Evolutionary conservation across 1,140 invertebrate species (phyloP).

Genomic region (Drosophila pectinifera): DNA sequence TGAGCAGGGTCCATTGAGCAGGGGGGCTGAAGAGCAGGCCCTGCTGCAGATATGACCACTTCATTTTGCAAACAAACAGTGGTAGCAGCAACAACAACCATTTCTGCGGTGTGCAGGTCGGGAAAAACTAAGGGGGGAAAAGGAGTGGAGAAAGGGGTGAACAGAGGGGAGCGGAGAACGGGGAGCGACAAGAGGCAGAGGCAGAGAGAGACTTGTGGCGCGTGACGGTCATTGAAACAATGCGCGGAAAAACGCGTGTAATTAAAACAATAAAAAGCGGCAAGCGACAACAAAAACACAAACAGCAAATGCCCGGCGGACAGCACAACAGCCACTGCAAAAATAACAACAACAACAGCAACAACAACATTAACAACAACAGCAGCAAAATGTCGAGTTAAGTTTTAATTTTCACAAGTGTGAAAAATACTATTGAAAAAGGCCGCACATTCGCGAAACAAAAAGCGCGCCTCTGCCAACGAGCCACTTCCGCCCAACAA

Average conservation of each 20-base stretch:
- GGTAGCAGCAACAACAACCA: slow-evolving; percentile 41
- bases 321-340: no score
- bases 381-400: slow-evolving; percentile 74
- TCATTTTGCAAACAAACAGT: slow-evolving; percentile 71
- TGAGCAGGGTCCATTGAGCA: slow-evolving; percentile 4
- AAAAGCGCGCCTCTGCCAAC: slow-evolving; percentile 65
- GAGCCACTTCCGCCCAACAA: slow-evolving; percentile 70
- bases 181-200: slow-evolving; percentile 31
- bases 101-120: slow-evolving; percentile 20
- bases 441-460: slow-evolving; percentile 45
- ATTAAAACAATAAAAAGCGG: slow-evolving; percentile 79
- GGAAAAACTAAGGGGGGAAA: slow-evolving; percentile 1
- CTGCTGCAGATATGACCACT: slow-evolving; percentile 72
- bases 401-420: slow-evolving; percentile 82
- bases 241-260: slow-evolving; percentile 79
- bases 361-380: slow-evolving; percentile 21
- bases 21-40: background rate
- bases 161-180: slow-evolving; percentile 7
- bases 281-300: slow-evolving; percentile 45
- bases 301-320: slow-evolving; percentile 11
- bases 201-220: slow-evolving; percentile 60
- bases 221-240: slow-evolving; percentile 81
- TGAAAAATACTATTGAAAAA: slow-evolving; percentile 80
- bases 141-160: slow-evolving; percentile 2
- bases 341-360: slow-evolving; percentile 19